Evolutionary conservation across 1,140 invertebrate genomes (phyloP).

Genomic region (Solen grandis): DNA sequence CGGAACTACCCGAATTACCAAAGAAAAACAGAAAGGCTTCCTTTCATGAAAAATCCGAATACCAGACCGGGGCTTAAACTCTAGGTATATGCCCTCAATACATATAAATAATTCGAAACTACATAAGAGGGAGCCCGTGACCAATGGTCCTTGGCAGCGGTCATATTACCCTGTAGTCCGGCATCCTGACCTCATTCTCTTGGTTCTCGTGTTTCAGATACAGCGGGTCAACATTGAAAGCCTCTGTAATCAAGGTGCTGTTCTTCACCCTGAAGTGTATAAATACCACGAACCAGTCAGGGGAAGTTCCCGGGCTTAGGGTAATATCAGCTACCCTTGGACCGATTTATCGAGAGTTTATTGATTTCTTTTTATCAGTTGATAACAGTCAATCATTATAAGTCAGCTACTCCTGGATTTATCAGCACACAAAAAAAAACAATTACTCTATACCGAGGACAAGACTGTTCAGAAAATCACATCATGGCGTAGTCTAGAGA

Average conservation of each 20-base stretch:
- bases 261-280: too few relatives aligned
- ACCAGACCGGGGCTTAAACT: background rate
- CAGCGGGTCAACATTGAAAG: constrained; percentile 97
- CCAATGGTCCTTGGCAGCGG: too few relatives aligned
- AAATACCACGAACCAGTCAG: background rate
- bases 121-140: background rate
- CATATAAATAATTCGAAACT: background rate
- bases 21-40: background rate
- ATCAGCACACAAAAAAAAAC: too few relatives aligned
- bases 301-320: constrained; percentile 13
- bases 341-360: background rate
- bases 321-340: background rate
- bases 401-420: too few relatives aligned
- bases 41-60: background rate
- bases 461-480: too few relatives aligned
- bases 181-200: constrained; percentile 78
- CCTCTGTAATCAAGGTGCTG: constrained; percentile 84
- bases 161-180: constrained; percentile 84
- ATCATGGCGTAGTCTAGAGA: too few relatives aligned
- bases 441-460: too few relatives aligned
- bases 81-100: background rate
- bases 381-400: background rate
- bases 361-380: background rate
- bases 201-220: constrained; percentile 85
- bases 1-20: background rate